Base-by-base conservation (phyloP, 2,888 invertebrate species). In the Spilosoma lubricipeda region DNA sequence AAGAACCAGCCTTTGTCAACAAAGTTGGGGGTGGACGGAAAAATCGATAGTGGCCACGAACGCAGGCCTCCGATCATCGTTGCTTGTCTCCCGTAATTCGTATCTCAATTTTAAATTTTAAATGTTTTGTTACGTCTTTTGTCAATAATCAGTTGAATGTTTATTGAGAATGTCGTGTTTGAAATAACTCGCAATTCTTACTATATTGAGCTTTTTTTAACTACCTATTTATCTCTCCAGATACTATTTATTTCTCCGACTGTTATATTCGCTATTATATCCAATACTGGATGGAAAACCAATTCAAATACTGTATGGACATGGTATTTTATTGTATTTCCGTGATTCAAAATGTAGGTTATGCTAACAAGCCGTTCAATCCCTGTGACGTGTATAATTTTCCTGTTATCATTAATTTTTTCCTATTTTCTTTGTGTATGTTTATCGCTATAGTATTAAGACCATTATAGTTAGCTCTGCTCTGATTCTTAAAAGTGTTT, bases 1-100 rank as follows among this genome's bases (percentile, higher is more conserved):
- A 95, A 95, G 95, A 95, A 95, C 95, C 93, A 93, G 94, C 94
- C 95, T 95, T 95, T 95, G 95, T 95, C 95, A 95, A 95, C 95
- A 95, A 93, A 92, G 90, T 92, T 92, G 92, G 94, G 95, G 95
- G 93, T 88, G 93, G 91, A 88, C 88, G 90, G 91, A 92, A 95
- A 95, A 95, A 95, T 95, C 95, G 94, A 95, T 95, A 95, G 87
- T 92, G 88, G 90, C 93, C 93, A 88, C 93, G 91, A 91, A 90
- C 92, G 85, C 89, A 87, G 88, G 89, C 88, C 88, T 88, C 87
- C 90, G 91, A 93, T 94, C 93, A 92, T 89, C 90, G 91, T 85
- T 85, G 87, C 88, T 88, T 91, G 93, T 93, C 91, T 90, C 84
- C 81, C 79, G 88, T 91, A 90, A 93, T 91, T 91, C 91, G 87